Evolutionary conservation across 2,113 vertebrate genomes (phyloP).

Genomic region (Percina caprodes): DNA sequence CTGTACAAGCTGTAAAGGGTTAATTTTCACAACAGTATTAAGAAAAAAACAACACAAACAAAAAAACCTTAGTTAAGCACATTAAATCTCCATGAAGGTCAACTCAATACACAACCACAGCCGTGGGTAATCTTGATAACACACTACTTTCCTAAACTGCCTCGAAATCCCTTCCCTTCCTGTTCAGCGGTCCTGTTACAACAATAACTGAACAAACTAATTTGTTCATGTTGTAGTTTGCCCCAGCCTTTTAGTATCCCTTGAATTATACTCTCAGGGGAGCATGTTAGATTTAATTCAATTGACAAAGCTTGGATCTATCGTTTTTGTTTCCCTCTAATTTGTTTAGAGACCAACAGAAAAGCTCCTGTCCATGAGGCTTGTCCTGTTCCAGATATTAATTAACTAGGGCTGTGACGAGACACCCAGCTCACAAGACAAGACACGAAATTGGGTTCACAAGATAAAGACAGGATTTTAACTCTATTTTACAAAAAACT

Average conservation of each 20-base stretch:
- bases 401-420: slow-evolving; percentile 29
- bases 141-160: slow-evolving; percentile 41
- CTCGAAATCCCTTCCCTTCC: slow-evolving; percentile 46
- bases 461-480: no score
- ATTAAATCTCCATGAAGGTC: slow-evolving; percentile 63
- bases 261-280: slow-evolving; percentile 70
- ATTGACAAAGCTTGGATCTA: slow-evolving; percentile 75
- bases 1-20: background rate
- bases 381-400: slow-evolving; percentile 71
- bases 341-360: slow-evolving; percentile 84
- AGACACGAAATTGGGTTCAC: no score
- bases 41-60: background rate
- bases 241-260: slow-evolving; percentile 66
- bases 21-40: slow-evolving; percentile 37
- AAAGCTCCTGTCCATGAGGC: slow-evolving; percentile 68
- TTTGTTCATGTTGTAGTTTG: slow-evolving; percentile 67
- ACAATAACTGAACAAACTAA: slow-evolving; percentile 77
- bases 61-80: slow-evolving; percentile 44
- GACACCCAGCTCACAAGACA: no score
- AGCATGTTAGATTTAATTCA: slow-evolving; percentile 72
- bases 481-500: no score
- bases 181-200: slow-evolving; percentile 42
- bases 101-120: slow-evolving; percentile 36
- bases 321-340: slow-evolving; percentile 82
- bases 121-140: slow-evolving; percentile 51